Conservation (phyloP, 2,888 invertebrate genomes). For the Nomada goodeniana region DNA sequence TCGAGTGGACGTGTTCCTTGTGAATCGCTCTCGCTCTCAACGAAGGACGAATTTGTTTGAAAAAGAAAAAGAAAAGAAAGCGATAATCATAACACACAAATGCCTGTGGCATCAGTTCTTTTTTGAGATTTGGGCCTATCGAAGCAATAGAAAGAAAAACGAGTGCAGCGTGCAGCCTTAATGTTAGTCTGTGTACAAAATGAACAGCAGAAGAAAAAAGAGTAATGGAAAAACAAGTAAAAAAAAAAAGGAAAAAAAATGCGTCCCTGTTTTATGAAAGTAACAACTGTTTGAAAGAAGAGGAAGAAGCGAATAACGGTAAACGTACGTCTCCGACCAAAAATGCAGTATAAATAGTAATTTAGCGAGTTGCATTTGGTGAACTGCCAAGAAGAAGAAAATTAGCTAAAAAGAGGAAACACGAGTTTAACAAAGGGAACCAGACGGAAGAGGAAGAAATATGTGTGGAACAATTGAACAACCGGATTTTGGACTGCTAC, state of each 20-base stretch:
- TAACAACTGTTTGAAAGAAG: constrained; percentile 71
- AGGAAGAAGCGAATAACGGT: constrained; percentile 62
- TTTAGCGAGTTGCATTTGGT: constrained; percentile 81
- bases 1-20: constrained; percentile 72
- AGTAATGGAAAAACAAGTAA: constrained; percentile 64
- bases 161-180: constrained; percentile 79
- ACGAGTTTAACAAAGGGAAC: constrained; percentile 6
- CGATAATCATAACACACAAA: constrained; percentile 42
- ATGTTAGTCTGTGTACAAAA: constrained; percentile 70
- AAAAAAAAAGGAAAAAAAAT: constrained; percentile 44
- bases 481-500: neutral
- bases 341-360: constrained; percentile 78
- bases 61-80: constrained; percentile 50
- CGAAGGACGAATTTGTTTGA: constrained; percentile 72
- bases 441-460: neutral
- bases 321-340: constrained; percentile 78
- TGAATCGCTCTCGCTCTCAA: constrained; percentile 76
- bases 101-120: constrained; percentile 70
- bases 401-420: neutral
- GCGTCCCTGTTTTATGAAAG: constrained; percentile 82
- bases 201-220: constrained; percentile 7
- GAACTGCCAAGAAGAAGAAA: constrained; percentile 78
- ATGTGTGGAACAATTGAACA: neutral
- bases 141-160: constrained; percentile 79
- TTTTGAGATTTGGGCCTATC: constrained; percentile 80